Base-by-base conservation (phyloP, 1,140 invertebrate species). In the Cydia strobilella region DNA sequence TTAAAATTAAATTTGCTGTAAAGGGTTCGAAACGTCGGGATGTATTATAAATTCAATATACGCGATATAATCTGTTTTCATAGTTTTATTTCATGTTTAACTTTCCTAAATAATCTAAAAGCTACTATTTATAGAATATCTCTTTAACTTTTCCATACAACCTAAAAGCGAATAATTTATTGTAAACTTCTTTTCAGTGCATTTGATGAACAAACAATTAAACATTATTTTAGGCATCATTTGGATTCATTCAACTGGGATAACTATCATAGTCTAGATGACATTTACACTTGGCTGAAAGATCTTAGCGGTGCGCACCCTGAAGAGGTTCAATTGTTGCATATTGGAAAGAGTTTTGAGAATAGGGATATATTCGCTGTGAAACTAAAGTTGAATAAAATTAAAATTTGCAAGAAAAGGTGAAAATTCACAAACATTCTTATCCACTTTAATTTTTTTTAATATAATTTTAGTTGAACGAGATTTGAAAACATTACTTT, bases 281-380 rank as follows among this genome's bases (percentile, higher is more conserved):
- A 94, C 59, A 94, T 94, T 51, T 90, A 94, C 72, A 79, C 83
- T 12, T 94, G 93, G 93, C 77, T 94, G n/a, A 85, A 80, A 10
- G 85, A 89, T 42, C 78, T 94, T n/a, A 76, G 82, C 3, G 79
- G 74, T 0, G 73, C 76, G 2, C 84, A 94, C 77, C 89, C 91
- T 7, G 15, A 74, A 0, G 86, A 93, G 2, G 93, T 95, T 3
- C 76, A 90, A 20, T 48, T 94, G 0, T 76, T 95, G 4, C 82
- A 82, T 5, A 94, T 91, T 63, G 96, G 96, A 1, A 86, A 80
- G 25, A 94, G 94, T 1, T 94, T 94, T 80, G 94, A 96, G 77
- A 93, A 94, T 0, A 93, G 96, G 25, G 85, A 95, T 7, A 95
- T 97, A 73, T 87, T 94, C 54, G 95, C 95, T 1, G 92, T 96